Percentiles rank a stretch among this genome's conserved stretches.
Evolutionary conservation across 1,140 invertebrate genomes (phyloP).

Genomic region (Anoplolepis gracilipes): DNA sequence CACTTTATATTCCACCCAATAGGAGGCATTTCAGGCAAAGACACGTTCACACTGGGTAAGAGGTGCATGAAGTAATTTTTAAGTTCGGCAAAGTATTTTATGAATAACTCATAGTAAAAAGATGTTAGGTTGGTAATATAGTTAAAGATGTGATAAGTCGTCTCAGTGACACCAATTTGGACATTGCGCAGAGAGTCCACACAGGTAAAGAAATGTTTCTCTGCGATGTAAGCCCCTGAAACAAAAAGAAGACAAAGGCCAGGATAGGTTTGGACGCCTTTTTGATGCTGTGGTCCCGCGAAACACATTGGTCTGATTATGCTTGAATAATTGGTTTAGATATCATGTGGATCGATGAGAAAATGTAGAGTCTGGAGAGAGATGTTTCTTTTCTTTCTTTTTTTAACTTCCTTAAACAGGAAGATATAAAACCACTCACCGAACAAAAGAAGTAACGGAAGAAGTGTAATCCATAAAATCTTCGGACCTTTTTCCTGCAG

Average conservation of each 20-base stretch:
- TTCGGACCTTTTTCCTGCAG: conserved; percentile 69
- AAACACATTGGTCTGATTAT: conserved; percentile 53
- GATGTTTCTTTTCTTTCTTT: conserved; percentile 19
- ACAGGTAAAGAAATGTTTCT: conserved; percentile 81
- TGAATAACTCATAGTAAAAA: conserved; percentile 77
- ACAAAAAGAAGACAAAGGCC: conserved; percentile 83
- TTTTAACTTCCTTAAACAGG: conserved; percentile 9
- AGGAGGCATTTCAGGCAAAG: conserved; percentile 75
- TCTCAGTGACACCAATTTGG: conserved; percentile 80
- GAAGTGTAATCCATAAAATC: conserved; percentile 79
- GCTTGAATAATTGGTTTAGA: conserved; percentile 19
- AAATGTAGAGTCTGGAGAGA: not conserved
- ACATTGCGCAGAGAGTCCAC: conserved; percentile 82
- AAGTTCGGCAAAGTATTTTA: conserved; percentile 78
- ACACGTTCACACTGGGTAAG: conserved; percentile 76
- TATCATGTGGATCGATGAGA: conserved; percentile 51
- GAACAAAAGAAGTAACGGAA: conserved; percentile 76
- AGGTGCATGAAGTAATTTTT: conserved; percentile 76
- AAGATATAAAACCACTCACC: conserved; percentile 76
- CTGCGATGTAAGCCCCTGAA: conserved; percentile 84
- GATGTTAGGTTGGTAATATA: conserved; percentile 76
- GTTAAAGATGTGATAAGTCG: conserved; percentile 80
- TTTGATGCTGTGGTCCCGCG: conserved; percentile 52
- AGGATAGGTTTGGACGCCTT: conserved; percentile 76
- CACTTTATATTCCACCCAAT: conserved; percentile 79